Evolutionary conservation across 2,888 invertebrate genomes (phyloP), one percentile per base, ranked within the genome.

Genomic region (Patella ulyssiponensis): DNA sequence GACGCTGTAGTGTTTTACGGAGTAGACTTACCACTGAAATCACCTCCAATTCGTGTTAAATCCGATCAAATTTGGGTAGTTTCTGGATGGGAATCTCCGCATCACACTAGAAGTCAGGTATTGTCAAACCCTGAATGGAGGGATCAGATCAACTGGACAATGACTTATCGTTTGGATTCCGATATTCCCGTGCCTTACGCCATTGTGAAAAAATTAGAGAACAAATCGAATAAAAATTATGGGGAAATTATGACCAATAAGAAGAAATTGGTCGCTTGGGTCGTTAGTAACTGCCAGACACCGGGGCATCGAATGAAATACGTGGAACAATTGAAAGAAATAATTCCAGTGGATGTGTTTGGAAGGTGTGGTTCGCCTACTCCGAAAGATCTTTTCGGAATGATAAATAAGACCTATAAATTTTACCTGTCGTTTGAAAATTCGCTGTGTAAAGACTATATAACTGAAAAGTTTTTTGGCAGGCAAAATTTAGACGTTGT

Each of bases 351-450:
- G n/a, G n/a, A n/a, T n/a, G n/a, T n/a, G n/a, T n/a, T n/a, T n/a
- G n/a, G n/a, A n/a, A n/a, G n/a, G n/a, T n/a, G n/a, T n/a, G n/a
- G n/a, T n/a, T n/a, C n/a, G n/a, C n/a, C n/a, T n/a, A n/a, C n/a
- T n/a, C n/a, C n/a, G n/a, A n/a, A n/a, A n/a, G n/a, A n/a, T n/a
- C n/a, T n/a, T n/a, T n/a, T n/a, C n/a, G n/a, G n/a, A n/a, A n/a
- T n/a, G n/a, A n/a, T n/a, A n/a, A n/a, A 72, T 4, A 75, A 77
- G 52, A 54, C 73, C 17, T 79, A 79, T 56, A 74, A 79, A 58
- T 82, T 81, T 70, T 82, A 82, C 71, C 44, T 81, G 54, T 52
- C 81, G 3, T 82, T 81, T 75, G 82, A 82, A 70, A 82, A 80
- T 75, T 74, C 77, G 17, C 33, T 82, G 3, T 81, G 81, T 74